These are phyloP conservation scores for Exephanes ischioxanthus DNA, from an alignment of 2,888 invertebrate species.

Conservation along the genomic window DNA sequence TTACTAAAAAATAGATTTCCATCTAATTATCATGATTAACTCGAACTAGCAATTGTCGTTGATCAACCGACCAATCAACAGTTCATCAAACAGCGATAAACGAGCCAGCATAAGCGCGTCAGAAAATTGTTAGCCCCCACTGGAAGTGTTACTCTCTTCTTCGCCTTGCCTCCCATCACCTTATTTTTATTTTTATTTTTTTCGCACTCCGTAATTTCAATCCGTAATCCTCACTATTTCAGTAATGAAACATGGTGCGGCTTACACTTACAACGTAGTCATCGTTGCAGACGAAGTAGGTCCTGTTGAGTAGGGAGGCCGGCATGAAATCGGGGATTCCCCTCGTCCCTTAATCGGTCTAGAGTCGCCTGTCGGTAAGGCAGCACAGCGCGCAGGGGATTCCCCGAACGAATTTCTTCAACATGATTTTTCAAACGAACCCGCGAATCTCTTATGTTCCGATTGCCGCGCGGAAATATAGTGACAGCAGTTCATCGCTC, in stretches of 20 bases:
- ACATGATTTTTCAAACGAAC: conserved; percentile 39
- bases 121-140: background rate
- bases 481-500: background rate
- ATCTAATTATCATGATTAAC: background rate
- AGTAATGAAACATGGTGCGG: conserved; percentile 43
- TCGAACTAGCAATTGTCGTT: background rate
- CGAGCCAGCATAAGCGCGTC: background rate
- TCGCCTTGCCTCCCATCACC: background rate
- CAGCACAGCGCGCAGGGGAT: conserved; percentile 41
- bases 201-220: conserved; percentile 27
- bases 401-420: conserved; percentile 32
- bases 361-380: conserved; percentile 47
- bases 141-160: conserved; percentile 2
- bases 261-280: conserved; percentile 81
- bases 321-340: conserved; percentile 72
- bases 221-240: conserved; percentile 9
- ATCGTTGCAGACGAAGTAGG: conserved; percentile 83
- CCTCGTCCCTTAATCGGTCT: conserved; percentile 25
- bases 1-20: background rate
- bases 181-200: background rate
- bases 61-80: conserved; percentile 9
- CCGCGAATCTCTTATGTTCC: conserved; percentile 10
- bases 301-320: conserved; percentile 77
- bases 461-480: background rate
- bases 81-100: background rate